Evolutionary conservation across 1,140 invertebrate genomes (phyloP), one percentile per base, ranked within the genome.

Genomic region (Latrodectus geometricus): DNA sequence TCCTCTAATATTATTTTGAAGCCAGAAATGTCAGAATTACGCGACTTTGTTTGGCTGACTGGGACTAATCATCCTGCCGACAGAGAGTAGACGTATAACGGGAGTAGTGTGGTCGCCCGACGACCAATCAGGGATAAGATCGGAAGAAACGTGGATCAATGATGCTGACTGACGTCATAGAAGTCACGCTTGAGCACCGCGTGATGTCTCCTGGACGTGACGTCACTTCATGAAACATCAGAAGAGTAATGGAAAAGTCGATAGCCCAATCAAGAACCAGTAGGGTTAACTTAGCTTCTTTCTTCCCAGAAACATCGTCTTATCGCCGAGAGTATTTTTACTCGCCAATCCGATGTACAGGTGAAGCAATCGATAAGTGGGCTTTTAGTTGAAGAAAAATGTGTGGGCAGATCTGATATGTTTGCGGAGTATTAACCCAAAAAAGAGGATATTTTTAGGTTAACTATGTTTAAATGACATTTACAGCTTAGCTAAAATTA

Each of bases 221-320:
- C 54, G 54, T 61, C 54, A 61, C 54, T 61, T 61, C 54, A 61
- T 61, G 54, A 61, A 61, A 17, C 54, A 61, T 61, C 11, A 17
- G 54, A 61, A 61, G 54, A 61, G 54, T 61, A 61, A 61, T 61
- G 54, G 54, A 61, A 61, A 61, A 61, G 54, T 61, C 54, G 54
- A 61, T 61, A 61, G 54, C 54, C 54, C 54, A 61, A 61, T 61
- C 54, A 61, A 61, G 54, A 61, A 61, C 0, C 54, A 61, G 54
- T 61, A 61, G 54, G 54, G 54, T 61, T 61, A 61, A 35, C 35
- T 35, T 35, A 35, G 35, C 35, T 35, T 35, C 35, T 35, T 35
- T 35, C 35, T 35, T 35, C 35, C 35, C 35, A 35, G 35, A 35
- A 35, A 35, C 35, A 35, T 35, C 35, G 35, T 35, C 35, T 35